phyloP scores from a whole-genome alignment of 2,113 vertebrate genomes.

The Microtus montanus region DNA sequence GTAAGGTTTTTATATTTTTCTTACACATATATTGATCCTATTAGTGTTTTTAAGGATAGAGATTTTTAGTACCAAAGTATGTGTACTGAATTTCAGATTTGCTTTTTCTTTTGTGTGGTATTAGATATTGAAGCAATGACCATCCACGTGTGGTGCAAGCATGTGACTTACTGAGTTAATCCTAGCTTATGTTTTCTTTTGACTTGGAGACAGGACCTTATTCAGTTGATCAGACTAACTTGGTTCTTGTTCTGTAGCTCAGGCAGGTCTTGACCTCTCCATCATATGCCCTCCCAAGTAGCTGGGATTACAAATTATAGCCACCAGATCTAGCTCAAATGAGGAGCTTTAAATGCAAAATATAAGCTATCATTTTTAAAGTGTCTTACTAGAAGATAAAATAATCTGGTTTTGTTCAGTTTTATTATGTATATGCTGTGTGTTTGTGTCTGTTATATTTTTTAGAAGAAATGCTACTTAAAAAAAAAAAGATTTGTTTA shows the following conservation, averaged over 20 bases:
- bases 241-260: not conserved
- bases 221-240: not conserved
- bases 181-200: not conserved
- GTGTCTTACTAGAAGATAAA: constrained; percentile 40
- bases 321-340: not conserved
- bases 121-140: not conserved
- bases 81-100: not conserved
- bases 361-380: constrained; percentile 26
- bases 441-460: not conserved
- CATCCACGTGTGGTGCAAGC: not conserved
- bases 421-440: not conserved
- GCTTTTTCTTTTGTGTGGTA: not conserved
- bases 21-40: constrained; percentile 52
- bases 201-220: not conserved
- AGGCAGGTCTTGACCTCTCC: not conserved
- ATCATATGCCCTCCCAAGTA: not conserved
- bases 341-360: constrained; percentile 40
- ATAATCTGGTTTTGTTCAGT: constrained; percentile 20
- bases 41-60: constrained; percentile 28
- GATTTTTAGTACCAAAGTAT: constrained; percentile 59
- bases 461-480: constrained; percentile 12
- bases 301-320: not conserved
- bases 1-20: constrained; percentile 58
- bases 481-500: too few species aligned
- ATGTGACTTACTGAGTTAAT: not conserved